phyloP scores from a whole-genome alignment of 2,888 invertebrate genomes.

The Volucella inanis region DNA sequence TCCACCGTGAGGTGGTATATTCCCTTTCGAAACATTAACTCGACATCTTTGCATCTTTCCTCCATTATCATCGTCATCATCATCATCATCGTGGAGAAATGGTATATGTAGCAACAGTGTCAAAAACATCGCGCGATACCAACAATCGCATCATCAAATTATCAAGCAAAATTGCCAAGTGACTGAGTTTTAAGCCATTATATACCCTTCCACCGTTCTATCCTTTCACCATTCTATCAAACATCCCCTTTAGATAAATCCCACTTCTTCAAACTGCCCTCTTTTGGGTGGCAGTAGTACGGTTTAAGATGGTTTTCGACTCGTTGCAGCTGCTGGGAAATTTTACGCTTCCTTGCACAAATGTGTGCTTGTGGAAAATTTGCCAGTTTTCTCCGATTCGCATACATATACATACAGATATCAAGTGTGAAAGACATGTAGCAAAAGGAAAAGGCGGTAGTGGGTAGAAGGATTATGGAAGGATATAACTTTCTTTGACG shows the following conservation, averaged over 20 bases:
- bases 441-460: not conserved
- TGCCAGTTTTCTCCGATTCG: not conserved
- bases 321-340: conserved; percentile 47
- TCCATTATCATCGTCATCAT: conserved; percentile 47
- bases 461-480: conserved; percentile 51
- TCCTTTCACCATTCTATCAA: too few relatives aligned
- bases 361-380: conserved; percentile 54
- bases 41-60: conserved; percentile 51
- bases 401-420: conserved; percentile 38
- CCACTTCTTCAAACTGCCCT: conserved; percentile 12
- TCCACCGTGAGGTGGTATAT: too few relatives aligned
- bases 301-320: conserved; percentile 10
- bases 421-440: not conserved
- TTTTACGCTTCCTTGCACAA: conserved; percentile 60
- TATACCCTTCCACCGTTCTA: not conserved
- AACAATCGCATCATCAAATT: conserved; percentile 74
- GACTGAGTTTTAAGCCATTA: conserved; percentile 71
- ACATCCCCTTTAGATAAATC: too few relatives aligned
- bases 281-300: not conserved
- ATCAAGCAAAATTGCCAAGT: conserved; percentile 72
- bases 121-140: conserved; percentile 37
- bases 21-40: not conserved
- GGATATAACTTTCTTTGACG: conserved; percentile 50
- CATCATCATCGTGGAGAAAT: conserved; percentile 21
- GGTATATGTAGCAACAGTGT: conserved; percentile 19